Conservation (phyloP, 2,888 invertebrate genomes). For the Pristionchus mayeri region DNA sequence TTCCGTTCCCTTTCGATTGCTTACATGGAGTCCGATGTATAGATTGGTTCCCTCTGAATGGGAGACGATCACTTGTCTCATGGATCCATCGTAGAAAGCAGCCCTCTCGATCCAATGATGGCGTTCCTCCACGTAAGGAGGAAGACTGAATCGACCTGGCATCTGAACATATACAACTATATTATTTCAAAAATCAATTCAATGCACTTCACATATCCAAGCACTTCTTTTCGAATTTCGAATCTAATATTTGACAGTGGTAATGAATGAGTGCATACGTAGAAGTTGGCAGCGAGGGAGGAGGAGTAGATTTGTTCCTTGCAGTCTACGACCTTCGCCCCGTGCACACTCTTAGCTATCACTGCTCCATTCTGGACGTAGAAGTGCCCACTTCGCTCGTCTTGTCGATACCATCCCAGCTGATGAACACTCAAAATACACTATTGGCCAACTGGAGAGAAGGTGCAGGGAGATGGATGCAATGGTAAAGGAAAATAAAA, state of each 20-base stretch:
- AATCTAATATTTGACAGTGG: no score
- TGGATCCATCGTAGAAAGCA: constrained; percentile 65
- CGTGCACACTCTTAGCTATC: constrained; percentile 72
- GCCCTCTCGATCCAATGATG: constrained; percentile 73
- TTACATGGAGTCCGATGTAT: constrained; percentile 65
- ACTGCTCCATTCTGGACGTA: constrained; percentile 72
- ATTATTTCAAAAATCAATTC: no score
- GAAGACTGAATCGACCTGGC: constrained; percentile 63
- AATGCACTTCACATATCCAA: no score
- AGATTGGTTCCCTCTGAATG: constrained; percentile 73
- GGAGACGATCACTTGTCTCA: constrained; percentile 69
- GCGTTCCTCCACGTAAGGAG: constrained; percentile 64
- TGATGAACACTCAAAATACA: constrained; percentile 69
- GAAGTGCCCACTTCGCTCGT: constrained; percentile 61
- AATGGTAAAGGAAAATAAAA: not conserved
- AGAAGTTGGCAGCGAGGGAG: constrained; percentile 71
- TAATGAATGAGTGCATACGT: constrained; percentile 59
- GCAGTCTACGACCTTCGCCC: constrained; percentile 72
- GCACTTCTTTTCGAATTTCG: no score
- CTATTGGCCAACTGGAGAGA: no score
- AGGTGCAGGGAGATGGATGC: no score
- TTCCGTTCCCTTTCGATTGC: no score
- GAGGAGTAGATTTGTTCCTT: constrained; percentile 70
- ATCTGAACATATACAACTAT: constrained; percentile 51
- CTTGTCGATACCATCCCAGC: constrained; percentile 74